Evolutionary conservation across 1,140 invertebrate species (phyloP).

Genomic region (Glossosoma conforme): DNA sequence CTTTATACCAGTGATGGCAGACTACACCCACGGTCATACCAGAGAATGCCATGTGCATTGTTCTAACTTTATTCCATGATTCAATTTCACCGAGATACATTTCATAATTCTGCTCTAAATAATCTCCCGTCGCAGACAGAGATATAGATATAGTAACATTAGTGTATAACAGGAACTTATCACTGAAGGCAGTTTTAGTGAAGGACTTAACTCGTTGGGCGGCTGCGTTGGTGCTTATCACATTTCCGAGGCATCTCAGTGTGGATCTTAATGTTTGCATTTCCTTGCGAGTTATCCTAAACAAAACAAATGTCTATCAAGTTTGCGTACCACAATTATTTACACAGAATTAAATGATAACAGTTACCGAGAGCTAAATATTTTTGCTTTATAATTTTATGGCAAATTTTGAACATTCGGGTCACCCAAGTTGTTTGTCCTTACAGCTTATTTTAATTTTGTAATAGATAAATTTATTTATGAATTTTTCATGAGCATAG

Average conservation of each 20-base stretch:
- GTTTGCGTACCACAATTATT: no score
- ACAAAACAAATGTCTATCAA: constrained; percentile 11
- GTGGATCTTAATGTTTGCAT: constrained; percentile 18
- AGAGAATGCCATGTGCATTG: constrained; percentile 72
- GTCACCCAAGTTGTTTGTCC: no score
- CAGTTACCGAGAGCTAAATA: no score
- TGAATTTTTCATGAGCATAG: no score
- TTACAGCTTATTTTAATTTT: no score
- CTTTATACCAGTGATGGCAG: constrained; percentile 74
- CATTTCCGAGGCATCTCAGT: constrained; percentile 9
- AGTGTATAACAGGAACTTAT: constrained; percentile 74
- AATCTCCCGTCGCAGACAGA: constrained; percentile 74
- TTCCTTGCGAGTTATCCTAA: constrained; percentile 14
- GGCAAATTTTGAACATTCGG: no score
- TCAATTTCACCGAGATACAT: constrained; percentile 59
- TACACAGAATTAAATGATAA: no score
- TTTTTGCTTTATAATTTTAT: no score
- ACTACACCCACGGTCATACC: constrained; percentile 75
- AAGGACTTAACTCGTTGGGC: constrained; percentile 21
- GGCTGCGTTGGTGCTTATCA: constrained; percentile 14
- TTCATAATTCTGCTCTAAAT: constrained; percentile 82
- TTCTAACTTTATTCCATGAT: constrained; percentile 62
- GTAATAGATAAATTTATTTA: no score
- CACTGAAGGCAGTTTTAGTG: constrained; percentile 54
- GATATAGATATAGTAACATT: constrained; percentile 78